Evolutionary conservation across 2,113 vertebrate genomes (phyloP).

Genomic region (Cercocebus atys): DNA sequence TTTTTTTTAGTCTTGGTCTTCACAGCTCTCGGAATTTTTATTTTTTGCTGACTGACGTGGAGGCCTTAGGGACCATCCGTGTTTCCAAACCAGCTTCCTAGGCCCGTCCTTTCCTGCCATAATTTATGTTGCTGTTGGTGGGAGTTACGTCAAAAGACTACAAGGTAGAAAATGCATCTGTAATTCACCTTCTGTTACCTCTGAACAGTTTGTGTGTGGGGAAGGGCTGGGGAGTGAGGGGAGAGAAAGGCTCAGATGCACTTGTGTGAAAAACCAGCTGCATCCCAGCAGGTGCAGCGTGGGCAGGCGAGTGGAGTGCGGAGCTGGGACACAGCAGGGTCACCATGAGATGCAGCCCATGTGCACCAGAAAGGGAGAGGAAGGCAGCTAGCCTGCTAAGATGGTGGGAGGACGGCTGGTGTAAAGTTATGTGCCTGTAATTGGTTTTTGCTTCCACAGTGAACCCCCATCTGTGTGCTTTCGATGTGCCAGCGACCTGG

Average conservation of each 20-base stretch:
- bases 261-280: background rate
- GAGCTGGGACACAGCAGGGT: background rate
- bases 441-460: background rate
- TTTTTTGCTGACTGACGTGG: slow-evolving; percentile 70
- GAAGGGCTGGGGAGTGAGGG: background rate
- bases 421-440: background rate
- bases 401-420: background rate
- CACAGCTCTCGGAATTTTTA: slow-evolving; percentile 54
- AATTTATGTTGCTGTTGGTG: slow-evolving; percentile 20
- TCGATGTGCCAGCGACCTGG: background rate
- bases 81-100: slow-evolving; percentile 73
- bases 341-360: accelerated
- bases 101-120: slow-evolving; percentile 65
- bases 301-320: background rate
- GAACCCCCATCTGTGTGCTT: background rate
- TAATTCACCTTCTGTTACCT: background rate
- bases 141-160: slow-evolving; percentile 40
- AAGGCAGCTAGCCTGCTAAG: background rate
- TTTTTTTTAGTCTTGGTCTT: slow-evolving; percentile 67
- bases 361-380: background rate
- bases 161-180: slow-evolving; percentile 2
- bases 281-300: background rate
- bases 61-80: slow-evolving; percentile 60
- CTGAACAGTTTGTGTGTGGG: background rate
- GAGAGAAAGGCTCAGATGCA: background rate